Evolutionary conservation across 2,113 vertebrate genomes (phyloP).

Genomic region (Thymallus thymallus): DNA sequence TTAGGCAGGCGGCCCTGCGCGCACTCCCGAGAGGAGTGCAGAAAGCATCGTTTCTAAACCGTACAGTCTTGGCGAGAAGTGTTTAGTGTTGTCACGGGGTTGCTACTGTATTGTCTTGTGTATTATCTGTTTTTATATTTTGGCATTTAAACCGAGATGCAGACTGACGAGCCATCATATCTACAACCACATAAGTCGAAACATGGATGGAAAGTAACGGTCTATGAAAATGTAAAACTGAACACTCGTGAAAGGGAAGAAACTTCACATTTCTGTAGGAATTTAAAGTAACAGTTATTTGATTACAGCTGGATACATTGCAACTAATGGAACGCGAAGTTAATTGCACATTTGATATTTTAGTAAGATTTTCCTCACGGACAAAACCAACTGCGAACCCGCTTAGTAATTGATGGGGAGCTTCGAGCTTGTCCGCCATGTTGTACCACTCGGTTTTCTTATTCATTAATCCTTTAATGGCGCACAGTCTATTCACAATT

Average conservation of each 20-base stretch:
- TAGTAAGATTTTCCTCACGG: not conserved
- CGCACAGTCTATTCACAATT: constrained; percentile 9
- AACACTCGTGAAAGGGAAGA: not conserved
- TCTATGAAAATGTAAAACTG: not conserved
- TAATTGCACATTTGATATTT: not conserved
- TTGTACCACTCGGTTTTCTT: constrained; percentile 11
- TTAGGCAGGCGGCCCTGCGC: too few species aligned
- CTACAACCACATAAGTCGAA: not conserved
- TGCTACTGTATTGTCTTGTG: too few species aligned
- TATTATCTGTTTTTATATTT: not conserved
- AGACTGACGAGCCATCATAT: not conserved
- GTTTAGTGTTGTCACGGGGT: too few species aligned
- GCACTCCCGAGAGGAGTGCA: constrained; percentile 41
- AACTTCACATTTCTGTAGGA: not conserved
- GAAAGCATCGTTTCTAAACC: constrained; percentile 10
- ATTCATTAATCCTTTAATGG: constrained; percentile 24
- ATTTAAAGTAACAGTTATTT: not conserved
- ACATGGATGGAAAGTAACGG: not conserved
- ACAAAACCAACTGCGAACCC: not conserved
- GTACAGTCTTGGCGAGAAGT: too few species aligned
- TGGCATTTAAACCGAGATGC: not conserved
- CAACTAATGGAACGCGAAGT: not conserved
- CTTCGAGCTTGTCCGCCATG: constrained; percentile 26
- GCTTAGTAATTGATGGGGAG: constrained; percentile 47
- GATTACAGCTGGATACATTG: not conserved